These are phyloP conservation scores for Drosophila pectinifera DNA, from an alignment of 1,140 invertebrate genomes.

Conservation along the genomic window DNA sequence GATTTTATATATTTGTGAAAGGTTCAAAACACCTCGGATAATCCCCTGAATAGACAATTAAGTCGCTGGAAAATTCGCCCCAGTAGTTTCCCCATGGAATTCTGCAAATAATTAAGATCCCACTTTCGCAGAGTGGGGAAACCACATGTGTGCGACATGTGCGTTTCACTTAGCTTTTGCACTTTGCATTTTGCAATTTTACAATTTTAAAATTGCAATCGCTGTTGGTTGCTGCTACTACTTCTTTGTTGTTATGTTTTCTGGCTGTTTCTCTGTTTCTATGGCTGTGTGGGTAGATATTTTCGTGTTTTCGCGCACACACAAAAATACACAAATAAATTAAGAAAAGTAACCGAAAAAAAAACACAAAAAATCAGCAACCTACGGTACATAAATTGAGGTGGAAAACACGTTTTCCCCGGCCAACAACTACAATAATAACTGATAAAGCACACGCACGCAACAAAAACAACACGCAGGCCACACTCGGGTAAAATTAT, in stretches of 20 bases:
- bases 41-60: background rate
- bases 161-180: conserved; percentile 36
- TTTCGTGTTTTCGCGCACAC: too few relatives aligned
- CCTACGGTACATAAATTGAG: conserved; percentile 59
- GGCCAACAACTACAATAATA: conserved; percentile 36
- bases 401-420: conserved; percentile 72
- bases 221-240: background rate
- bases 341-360: conserved; percentile 12
- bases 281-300: conserved; percentile 20
- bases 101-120: background rate
- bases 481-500: background rate
- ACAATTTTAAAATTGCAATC: conserved; percentile 16
- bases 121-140: background rate
- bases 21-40: too few relatives aligned
- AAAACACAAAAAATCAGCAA: conserved; percentile 36
- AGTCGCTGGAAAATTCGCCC: background rate
- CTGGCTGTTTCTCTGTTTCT: conserved; percentile 4
- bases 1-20: too few relatives aligned
- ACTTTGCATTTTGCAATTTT: conserved; percentile 9
- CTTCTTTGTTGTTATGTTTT: conserved; percentile 20
- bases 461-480: conserved; percentile 40
- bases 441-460: conserved; percentile 42
- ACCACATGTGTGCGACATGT: conserved; percentile 61
- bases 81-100: background rate
- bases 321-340: conserved; percentile 8